Evolutionary conservation across 1,140 invertebrate genomes (phyloP).

Genomic region (Stegodyphus mimosarum): DNA sequence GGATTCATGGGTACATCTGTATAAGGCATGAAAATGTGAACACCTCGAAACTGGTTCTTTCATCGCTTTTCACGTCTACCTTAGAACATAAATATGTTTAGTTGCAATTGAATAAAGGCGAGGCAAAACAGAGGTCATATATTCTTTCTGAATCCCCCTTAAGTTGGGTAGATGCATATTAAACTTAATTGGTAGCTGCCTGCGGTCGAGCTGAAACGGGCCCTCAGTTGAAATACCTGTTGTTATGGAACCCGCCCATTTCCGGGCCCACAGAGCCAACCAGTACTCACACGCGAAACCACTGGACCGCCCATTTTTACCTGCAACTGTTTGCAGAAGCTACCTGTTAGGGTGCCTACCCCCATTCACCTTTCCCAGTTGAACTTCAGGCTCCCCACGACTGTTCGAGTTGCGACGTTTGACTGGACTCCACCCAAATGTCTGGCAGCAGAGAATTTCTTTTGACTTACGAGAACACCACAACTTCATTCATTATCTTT

Average conservation of each 20-base stretch:
- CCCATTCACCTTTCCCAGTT: background rate
- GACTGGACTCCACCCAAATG: background rate
- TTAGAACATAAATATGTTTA: background rate
- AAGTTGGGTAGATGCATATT: background rate
- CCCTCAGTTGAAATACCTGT: conserved; percentile 44
- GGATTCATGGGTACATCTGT: background rate
- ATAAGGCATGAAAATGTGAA: no score
- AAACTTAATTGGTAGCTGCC: conserved; percentile 37
- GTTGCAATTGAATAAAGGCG: background rate
- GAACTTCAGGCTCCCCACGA: background rate
- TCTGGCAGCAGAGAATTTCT: background rate
- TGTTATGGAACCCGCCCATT: conserved; percentile 41
- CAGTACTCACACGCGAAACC: conserved; percentile 32
- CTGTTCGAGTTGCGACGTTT: background rate
- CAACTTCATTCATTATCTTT: no score
- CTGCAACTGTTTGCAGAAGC: conserved; percentile 33
- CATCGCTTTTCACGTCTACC: no score
- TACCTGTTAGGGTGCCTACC: conserved; percentile 11
- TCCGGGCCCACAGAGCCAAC: conserved; percentile 47
- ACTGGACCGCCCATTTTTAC: conserved; percentile 36
- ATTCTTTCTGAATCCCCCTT: background rate
- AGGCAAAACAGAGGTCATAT: background rate
- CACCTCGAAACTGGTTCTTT: background rate
- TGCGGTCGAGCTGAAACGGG: conserved; percentile 27
- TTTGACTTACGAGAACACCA: no score